Base-by-base conservation (phyloP, 2,113 vertebrate genomes). In the Dendropsophus ebraccatus region DNA sequence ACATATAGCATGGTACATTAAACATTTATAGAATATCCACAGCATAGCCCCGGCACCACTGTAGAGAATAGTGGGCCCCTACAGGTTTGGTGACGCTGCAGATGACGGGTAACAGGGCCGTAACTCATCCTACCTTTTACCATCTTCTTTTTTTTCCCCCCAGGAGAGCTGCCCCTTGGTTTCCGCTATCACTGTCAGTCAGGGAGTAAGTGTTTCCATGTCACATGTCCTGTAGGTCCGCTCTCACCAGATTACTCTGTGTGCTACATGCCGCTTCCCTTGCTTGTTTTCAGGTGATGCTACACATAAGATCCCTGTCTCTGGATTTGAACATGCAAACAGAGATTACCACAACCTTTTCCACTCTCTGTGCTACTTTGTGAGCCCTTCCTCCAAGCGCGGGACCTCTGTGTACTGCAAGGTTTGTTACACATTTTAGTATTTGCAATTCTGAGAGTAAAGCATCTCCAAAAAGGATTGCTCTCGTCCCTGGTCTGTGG, bases 111-210 rank as follows among this genome's bases (percentile, higher is more conserved):
- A n/a, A n/a, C n/a, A n/a, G n/a, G n/a, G n/a, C n/a, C n/a, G n/a
- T n/a, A n/a, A n/a, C n/a, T n/a, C n/a, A n/a, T n/a, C n/a, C n/a
- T n/a, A n/a, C n/a, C n/a, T n/a, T n/a, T 54, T 14, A 54, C 50
- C 16, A 19, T 4, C 11, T 62, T 16, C 14, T 72, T 10, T 70
- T 21, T 50, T 49, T 21, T 88, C 88, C 8, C 88, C 8, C 74
- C 80, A 96, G 95, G 94, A 87, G 87, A 88, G 37, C 92, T 95
- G 80, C 95, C 95, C 0, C 88, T 90, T 88, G 95, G 95, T n/a
- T 96, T 95, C 92, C 91, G 93, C 35, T 96, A 94, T 89, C 94
- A 95, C 87, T 96, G 95, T 87, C 94, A 94, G 90, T 84, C 91
- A 89, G 93, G 93, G 88, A 91, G 95, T 96, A 89, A 92, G 93